Evolutionary conservation across 2,797 vertebrate genomes (phyloP).

Genomic region (Pipistrellus nathusii): DNA sequence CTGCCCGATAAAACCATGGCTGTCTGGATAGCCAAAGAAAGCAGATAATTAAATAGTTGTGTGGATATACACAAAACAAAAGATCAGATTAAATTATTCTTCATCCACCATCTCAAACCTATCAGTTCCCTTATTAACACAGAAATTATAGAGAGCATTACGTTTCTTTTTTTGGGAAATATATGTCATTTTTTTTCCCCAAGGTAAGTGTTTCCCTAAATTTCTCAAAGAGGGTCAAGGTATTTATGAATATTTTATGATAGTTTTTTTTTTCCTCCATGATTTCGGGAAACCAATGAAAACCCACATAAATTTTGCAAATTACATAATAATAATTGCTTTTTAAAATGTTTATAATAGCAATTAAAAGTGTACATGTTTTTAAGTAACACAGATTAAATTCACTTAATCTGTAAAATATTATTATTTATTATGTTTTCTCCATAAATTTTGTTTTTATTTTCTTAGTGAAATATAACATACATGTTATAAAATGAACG

Average conservation of each 20-base stretch:
- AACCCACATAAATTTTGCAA: conserved; percentile 46
- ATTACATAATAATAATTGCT: conserved; percentile 60
- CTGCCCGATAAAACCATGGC: neutral
- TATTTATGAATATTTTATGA: conserved; percentile 52
- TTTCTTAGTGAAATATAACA: neutral
- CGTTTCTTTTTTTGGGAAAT: neutral
- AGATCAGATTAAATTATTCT: neutral
- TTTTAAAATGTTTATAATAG: conserved; percentile 66
- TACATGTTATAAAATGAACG: neutral
- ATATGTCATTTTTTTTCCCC: neutral
- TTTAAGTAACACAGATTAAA: conserved; percentile 42
- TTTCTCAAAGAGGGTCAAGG: conserved; percentile 39
- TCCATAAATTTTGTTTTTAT: neutral
- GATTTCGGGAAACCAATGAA: conserved; percentile 48
- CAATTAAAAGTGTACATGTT: neutral
- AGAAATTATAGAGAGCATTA: neutral
- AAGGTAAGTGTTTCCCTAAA: conserved; percentile 13
- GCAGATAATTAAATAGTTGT: neutral
- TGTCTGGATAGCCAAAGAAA: neutral
- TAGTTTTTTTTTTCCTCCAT: neutral
- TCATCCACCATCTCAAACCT: neutral
- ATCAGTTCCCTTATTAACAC: neutral
- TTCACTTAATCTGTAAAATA: conserved; percentile 30
- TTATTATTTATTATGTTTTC: neutral
- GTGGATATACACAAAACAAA: neutral